phyloP scores from a whole-genome alignment of 2,113 vertebrate species.

The Dipodomys merriami region DNA sequence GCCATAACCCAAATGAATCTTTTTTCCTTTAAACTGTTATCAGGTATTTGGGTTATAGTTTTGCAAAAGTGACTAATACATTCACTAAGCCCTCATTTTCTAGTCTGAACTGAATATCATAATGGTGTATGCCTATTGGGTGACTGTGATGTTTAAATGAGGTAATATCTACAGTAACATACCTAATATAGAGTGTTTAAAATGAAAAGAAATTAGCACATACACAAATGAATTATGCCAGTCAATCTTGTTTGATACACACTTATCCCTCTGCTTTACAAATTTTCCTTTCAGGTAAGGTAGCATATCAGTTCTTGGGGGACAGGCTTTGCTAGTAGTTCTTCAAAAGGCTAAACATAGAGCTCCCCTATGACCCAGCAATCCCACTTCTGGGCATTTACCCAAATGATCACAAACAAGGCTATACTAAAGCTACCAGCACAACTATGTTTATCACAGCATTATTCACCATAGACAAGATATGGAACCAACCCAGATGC shows the following conservation, averaged over 20 bases:
- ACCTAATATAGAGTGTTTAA: background rate
- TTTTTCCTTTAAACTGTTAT: too few relatives aligned
- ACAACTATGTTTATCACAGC: too few relatives aligned
- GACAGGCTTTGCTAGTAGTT: background rate
- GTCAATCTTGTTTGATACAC: background rate
- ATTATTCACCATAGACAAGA: too few relatives aligned
- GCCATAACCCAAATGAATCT: too few relatives aligned
- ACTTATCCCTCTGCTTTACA: background rate
- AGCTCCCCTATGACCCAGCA: too few relatives aligned
- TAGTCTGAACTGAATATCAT: background rate
- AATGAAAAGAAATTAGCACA: slow-evolving; percentile 33
- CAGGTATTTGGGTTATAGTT: too few relatives aligned
- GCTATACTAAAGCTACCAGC: too few relatives aligned
- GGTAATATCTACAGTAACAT: background rate
- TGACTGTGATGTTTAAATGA: background rate
- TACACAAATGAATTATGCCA: background rate
- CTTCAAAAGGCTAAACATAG: too few relatives aligned
- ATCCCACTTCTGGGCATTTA: too few relatives aligned
- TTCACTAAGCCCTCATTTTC: background rate
- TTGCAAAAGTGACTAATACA: too few relatives aligned
- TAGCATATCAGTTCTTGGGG: background rate
- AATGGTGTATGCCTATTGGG: background rate
- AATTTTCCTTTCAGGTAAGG: background rate
- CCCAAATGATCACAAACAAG: too few relatives aligned
- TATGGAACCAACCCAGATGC: too few relatives aligned